phyloP scores from a whole-genome alignment of 2,113 vertebrate species.

The Brachyhypopomus gauderio region DNA sequence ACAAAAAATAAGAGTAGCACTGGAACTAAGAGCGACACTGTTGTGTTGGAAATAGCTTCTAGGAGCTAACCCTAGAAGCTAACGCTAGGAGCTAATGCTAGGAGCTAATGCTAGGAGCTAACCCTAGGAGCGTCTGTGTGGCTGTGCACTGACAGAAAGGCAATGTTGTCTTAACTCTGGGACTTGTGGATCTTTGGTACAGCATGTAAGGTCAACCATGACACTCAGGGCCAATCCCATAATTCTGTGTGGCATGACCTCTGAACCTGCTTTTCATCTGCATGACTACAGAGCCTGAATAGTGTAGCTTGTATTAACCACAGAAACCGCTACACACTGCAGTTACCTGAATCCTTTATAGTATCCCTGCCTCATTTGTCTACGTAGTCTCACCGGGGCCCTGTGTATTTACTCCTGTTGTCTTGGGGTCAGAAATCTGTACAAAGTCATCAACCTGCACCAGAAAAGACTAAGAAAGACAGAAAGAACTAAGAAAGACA shows the following conservation, averaged over 20 bases:
- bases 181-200: too few species aligned
- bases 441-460: background rate
- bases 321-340: background rate
- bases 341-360: background rate
- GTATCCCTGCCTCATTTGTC: background rate
- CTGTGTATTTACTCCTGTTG: slow-evolving; percentile 1
- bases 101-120: too few species aligned
- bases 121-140: too few species aligned
- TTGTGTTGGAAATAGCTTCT: too few species aligned
- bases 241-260: background rate
- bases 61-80: too few species aligned
- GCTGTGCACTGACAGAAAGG: too few species aligned
- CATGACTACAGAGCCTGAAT: background rate
- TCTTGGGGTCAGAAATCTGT: background rate
- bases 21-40: too few species aligned
- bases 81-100: too few species aligned
- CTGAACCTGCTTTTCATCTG: background rate
- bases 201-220: background rate
- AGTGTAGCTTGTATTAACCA: background rate
- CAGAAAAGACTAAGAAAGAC: background rate
- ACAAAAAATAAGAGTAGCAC: too few species aligned
- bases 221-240: background rate
- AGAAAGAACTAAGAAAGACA: background rate
- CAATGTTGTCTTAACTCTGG: too few species aligned
- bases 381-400: background rate